Conservation (phyloP, 1,140 invertebrate species). For the Triops cancriformis region DNA sequence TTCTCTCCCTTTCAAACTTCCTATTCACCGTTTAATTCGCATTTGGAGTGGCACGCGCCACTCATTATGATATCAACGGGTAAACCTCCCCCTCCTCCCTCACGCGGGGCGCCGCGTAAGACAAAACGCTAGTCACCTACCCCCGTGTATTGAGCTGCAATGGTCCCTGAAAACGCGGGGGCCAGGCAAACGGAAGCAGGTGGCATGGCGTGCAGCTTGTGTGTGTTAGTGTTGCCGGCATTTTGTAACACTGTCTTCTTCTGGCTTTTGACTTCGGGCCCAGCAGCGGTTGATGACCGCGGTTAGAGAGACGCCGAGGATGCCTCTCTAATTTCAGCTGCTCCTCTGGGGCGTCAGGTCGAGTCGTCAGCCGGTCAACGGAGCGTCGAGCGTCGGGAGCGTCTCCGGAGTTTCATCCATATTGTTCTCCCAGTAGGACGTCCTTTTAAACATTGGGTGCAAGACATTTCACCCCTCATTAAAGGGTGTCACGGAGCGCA, state of each 20-base stretch:
- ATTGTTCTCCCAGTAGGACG: not conserved
- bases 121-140: not conserved
- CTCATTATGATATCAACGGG: constrained; percentile 1
- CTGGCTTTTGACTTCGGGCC: not conserved
- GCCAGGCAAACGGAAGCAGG: not conserved
- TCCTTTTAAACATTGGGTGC: not conserved
- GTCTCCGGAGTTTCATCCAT: not conserved
- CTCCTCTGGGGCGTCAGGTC: not conserved
- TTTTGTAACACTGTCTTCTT: constrained; percentile 10
- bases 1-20: not conserved
- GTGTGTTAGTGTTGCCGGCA: not conserved
- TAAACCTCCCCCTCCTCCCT: not conserved
- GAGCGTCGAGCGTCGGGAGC: not conserved
- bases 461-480: not conserved
- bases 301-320: not conserved
- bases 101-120: not conserved
- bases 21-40: constrained; percentile 10
- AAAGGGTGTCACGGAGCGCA: not conserved
- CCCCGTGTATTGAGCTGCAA: not conserved
- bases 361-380: not conserved
- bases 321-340: not conserved
- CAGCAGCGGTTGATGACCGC: constrained; percentile 1
- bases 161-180: not conserved
- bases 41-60: not conserved
- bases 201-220: not conserved